Conservation (phyloP, 2,797 vertebrate genomes). For the Oryzias dopingdopingensis region DNA sequence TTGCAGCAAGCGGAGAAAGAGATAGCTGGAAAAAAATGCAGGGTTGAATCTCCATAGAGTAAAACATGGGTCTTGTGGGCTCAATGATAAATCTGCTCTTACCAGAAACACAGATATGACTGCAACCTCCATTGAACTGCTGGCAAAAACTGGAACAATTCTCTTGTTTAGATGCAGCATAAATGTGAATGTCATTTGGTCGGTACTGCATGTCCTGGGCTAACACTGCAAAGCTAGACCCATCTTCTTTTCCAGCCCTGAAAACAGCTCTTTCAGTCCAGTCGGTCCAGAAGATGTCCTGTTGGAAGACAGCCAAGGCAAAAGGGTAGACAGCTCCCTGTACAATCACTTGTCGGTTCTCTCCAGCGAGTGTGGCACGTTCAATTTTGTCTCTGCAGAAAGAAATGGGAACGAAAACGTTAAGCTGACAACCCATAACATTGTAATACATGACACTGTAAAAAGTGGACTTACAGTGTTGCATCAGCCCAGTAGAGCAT, state of each 20-base stretch:
- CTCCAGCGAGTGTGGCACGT: constrained; percentile 81
- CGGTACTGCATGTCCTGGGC: constrained; percentile 74
- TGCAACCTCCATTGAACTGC: constrained; percentile 93
- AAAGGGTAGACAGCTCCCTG: constrained; percentile 80
- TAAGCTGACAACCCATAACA: neutral
- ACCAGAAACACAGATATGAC: constrained; percentile 90
- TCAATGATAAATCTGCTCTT: constrained; percentile 25
- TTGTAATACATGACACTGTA: neutral
- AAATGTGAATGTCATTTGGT: constrained; percentile 85
- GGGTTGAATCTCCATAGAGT: too few relatives aligned
- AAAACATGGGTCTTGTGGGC: neutral
- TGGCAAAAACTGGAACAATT: constrained; percentile 86
- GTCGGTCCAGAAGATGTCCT: constrained; percentile 94
- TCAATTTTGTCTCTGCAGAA: constrained; percentile 83
- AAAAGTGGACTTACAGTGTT: constrained; percentile 75
- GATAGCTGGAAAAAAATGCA: too few relatives aligned
- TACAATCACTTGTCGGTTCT: constrained; percentile 84
- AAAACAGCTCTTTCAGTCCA: constrained; percentile 84
- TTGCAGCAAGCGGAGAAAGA: too few relatives aligned
- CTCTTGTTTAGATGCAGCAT: constrained; percentile 80
- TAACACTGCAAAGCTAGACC: constrained; percentile 81
- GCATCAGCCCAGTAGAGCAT: constrained; percentile 92
- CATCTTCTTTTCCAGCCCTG: constrained; percentile 88
- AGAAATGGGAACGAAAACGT: neutral
- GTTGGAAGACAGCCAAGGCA: constrained; percentile 84